A percentile compares a stretch with the other conserved stretches of the same genome.
Conservation (phyloP, 2,113 vertebrate species). For the Maccullochella peelii region DNA sequence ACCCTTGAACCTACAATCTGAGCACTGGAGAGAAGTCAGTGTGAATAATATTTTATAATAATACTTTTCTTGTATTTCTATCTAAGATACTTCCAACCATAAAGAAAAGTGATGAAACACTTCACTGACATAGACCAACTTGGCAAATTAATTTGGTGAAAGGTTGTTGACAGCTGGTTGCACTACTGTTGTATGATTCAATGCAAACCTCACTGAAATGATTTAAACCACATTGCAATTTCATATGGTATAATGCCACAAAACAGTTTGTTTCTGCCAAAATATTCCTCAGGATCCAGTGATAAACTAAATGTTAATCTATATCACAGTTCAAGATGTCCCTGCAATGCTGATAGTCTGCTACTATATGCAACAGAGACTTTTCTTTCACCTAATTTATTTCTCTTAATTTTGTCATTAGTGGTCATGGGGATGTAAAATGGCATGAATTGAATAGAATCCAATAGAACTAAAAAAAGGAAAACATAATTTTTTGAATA, state of each 20-base stretch:
- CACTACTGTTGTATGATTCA: constrained; percentile 14
- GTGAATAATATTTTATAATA: background rate
- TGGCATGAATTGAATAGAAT: background rate
- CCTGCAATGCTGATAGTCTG: background rate
- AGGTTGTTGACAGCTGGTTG: constrained; percentile 31
- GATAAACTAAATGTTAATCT: background rate
- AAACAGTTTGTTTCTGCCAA: constrained; percentile 15
- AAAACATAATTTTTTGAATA: background rate
- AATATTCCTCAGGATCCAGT: background rate
- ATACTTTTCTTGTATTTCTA: background rate
- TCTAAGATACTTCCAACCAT: constrained; percentile 12
- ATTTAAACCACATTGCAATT: constrained; percentile 16
- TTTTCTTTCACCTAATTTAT: background rate
- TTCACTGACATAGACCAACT: constrained; percentile 3
- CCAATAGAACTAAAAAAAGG: background rate
- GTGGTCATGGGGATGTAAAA: background rate
- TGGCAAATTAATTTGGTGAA: constrained; percentile 18
- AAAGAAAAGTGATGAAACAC: constrained; percentile 22
- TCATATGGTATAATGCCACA: constrained; percentile 1
- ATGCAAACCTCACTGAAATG: constrained; percentile 11
- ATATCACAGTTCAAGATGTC: background rate
- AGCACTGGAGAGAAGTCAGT: background rate
- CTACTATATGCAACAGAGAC: background rate
- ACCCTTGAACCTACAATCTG: background rate
- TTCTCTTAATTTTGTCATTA: background rate